Evolutionary conservation across 2,113 vertebrate species (phyloP).

Genomic region (Apeltes quadracus): DNA sequence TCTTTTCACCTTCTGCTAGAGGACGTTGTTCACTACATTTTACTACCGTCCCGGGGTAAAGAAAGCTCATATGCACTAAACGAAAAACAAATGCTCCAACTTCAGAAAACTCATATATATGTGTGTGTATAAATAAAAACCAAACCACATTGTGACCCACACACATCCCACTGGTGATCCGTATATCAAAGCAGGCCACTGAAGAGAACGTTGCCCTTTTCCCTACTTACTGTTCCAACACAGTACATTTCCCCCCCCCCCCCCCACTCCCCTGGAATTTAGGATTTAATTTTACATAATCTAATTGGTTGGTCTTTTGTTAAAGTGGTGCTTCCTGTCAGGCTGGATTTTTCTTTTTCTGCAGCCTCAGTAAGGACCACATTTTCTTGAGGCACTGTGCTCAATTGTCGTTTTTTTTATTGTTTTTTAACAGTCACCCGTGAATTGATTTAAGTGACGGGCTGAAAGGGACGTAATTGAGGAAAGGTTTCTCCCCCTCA

Average conservation of each 20-base stretch:
- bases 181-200: background rate
- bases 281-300: conserved; percentile 6
- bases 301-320: conserved; percentile 9
- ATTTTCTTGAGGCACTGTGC: conserved; percentile 11
- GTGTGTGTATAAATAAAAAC: background rate
- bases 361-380: background rate
- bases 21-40: background rate
- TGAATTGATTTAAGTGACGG: background rate
- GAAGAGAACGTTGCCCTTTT: conserved; percentile 16
- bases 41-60: conserved; percentile 3
- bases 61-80: background rate
- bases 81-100: background rate
- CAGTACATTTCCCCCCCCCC: too few species aligned
- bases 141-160: background rate
- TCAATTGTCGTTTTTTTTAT: background rate
- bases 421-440: background rate
- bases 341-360: conserved; percentile 23
- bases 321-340: conserved; percentile 12
- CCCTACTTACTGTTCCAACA: background rate
- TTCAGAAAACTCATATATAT: conserved; percentile 1
- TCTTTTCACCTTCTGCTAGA: background rate
- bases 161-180: background rate
- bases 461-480: background rate
- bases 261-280: background rate
- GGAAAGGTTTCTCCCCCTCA: background rate